These are phyloP conservation scores for Aegithalos caudatus DNA, from an alignment of 2,113 vertebrate species.

Conservation along the genomic window DNA sequence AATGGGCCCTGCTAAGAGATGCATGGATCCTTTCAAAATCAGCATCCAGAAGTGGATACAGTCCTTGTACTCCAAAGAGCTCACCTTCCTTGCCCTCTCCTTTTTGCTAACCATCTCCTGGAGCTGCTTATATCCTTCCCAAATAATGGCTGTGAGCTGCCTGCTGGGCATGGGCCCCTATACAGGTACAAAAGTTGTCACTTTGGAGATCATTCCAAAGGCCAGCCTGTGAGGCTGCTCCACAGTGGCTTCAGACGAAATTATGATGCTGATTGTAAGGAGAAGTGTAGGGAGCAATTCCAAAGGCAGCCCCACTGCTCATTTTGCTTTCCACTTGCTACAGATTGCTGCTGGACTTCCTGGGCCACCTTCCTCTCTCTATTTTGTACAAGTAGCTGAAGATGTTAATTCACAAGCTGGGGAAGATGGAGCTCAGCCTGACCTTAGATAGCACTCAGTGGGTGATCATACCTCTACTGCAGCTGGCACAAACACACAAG, in stretches of 20 bases:
- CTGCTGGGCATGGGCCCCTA: neutral
- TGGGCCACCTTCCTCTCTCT: neutral
- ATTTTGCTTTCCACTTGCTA: neutral
- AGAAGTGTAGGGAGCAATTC: neutral
- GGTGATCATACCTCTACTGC: neutral
- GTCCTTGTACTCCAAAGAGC: neutral
- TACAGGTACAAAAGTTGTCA: rapidly evolving
- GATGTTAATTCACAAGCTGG: neutral
- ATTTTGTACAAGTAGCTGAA: neutral
- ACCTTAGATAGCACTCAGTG: neutral
- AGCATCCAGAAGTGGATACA: neutral
- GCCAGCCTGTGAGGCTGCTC: neutral
- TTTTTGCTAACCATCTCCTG: neutral
- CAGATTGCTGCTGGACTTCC: neutral
- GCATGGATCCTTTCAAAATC: neutral
- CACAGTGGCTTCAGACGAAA: neutral
- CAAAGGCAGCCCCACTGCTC: neutral
- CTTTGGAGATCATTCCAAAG: neutral
- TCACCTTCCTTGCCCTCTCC: neutral
- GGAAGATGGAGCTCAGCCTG: neutral
- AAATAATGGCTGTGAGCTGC: neutral
- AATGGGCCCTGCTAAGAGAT: neutral
- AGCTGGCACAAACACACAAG: slow-evolving; percentile 6
- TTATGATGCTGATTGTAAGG: neutral
- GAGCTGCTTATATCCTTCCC: neutral